A percentile compares a stretch with the other conserved stretches of the same genome.
Conservation (phyloP, 2,888 invertebrate species). For the Cacoxenus indagator region DNA sequence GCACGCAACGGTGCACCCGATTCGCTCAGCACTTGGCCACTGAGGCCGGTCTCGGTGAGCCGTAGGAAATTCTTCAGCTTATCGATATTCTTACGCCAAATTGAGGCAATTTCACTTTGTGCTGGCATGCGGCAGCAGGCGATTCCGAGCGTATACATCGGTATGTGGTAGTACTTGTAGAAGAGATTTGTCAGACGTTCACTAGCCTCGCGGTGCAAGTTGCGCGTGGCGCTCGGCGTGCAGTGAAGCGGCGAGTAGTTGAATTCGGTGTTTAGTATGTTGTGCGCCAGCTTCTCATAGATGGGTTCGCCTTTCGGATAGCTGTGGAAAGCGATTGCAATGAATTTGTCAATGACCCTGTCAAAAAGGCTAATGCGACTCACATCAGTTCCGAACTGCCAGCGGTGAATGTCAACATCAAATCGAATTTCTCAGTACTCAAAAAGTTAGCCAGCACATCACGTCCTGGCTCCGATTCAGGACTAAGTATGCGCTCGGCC, state of each 20-base stretch:
- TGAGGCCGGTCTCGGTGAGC: slow-evolving; percentile 78
- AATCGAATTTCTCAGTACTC: slow-evolving; percentile 78
- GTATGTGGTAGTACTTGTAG: slow-evolving; percentile 76
- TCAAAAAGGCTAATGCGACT: slow-evolving; percentile 35
- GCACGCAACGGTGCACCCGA: slow-evolving; percentile 79
- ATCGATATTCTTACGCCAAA: slow-evolving; percentile 80
- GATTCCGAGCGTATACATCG: slow-evolving; percentile 80
- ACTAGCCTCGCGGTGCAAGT: slow-evolving; percentile 60
- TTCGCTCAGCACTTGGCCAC: slow-evolving; percentile 79
- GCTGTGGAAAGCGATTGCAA: too few species aligned
- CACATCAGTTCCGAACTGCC: slow-evolving; percentile 79
- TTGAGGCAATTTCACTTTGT: slow-evolving; percentile 76
- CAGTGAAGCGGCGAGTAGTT: slow-evolving; percentile 60
- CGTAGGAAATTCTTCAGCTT: slow-evolving; percentile 77
- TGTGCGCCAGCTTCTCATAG: slow-evolving; percentile 61
- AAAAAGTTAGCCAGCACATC: slow-evolving; percentile 77
- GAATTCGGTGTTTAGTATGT: slow-evolving; percentile 64
- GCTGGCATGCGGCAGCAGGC: slow-evolving; percentile 88
- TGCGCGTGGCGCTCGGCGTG: slow-evolving; percentile 49
- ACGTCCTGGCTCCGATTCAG: slow-evolving; percentile 57
- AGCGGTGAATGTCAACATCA: slow-evolving; percentile 81
- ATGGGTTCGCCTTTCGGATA: slow-evolving; percentile 62
- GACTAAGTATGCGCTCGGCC: slow-evolving; percentile 75
- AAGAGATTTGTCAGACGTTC: slow-evolving; percentile 75
- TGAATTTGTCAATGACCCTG: too few species aligned